phyloP scores from a whole-genome alignment of 2,888 invertebrate genomes.

The Steinernema carpocapsae region DNA sequence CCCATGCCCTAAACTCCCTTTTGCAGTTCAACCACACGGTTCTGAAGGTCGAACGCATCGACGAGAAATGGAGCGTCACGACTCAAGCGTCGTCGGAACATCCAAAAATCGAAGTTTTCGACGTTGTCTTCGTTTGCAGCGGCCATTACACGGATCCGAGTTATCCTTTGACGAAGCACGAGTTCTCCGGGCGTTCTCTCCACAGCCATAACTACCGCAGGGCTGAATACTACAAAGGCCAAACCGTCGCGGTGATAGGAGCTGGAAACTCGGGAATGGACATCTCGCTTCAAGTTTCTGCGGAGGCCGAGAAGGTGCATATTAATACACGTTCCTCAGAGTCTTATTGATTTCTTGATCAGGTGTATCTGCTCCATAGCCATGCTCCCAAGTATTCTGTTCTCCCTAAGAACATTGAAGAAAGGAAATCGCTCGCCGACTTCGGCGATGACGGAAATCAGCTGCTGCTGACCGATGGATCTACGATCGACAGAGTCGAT shows the following conservation, averaged over 20 bases:
- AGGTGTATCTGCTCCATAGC: slow-evolving; percentile 69
- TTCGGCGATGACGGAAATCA: slow-evolving; percentile 50
- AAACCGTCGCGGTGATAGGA: slow-evolving; percentile 81
- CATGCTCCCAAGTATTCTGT: slow-evolving; percentile 63
- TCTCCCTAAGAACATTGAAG: slow-evolving; percentile 53
- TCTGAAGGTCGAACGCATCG: slow-evolving; percentile 44
- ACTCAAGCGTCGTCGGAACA: neutral
- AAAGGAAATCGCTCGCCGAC: slow-evolving; percentile 57
- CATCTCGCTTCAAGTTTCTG: slow-evolving; percentile 75
- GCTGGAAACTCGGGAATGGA: slow-evolving; percentile 87
- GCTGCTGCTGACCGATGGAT: slow-evolving; percentile 51
- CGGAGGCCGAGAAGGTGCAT: slow-evolving; percentile 43
- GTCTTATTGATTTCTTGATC: neutral
- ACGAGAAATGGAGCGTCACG: slow-evolving; percentile 50
- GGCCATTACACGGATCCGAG: slow-evolving; percentile 72
- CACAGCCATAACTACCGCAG: slow-evolving; percentile 87
- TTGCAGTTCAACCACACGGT: slow-evolving; percentile 52
- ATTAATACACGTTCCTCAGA: neutral
- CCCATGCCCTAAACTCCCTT: neutral
- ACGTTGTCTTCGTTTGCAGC: slow-evolving; percentile 83
- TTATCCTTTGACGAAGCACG: slow-evolving; percentile 46
- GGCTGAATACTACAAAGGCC: slow-evolving; percentile 77
- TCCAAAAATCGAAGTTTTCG: slow-evolving; percentile 72
- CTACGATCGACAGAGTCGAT: slow-evolving; percentile 54
- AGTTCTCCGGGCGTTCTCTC: slow-evolving; percentile 70